Evolutionary conservation across 2,113 vertebrate species (phyloP), one percentile per base, ranked within the genome.

Genomic region (Erythrocebus patas): DNA sequence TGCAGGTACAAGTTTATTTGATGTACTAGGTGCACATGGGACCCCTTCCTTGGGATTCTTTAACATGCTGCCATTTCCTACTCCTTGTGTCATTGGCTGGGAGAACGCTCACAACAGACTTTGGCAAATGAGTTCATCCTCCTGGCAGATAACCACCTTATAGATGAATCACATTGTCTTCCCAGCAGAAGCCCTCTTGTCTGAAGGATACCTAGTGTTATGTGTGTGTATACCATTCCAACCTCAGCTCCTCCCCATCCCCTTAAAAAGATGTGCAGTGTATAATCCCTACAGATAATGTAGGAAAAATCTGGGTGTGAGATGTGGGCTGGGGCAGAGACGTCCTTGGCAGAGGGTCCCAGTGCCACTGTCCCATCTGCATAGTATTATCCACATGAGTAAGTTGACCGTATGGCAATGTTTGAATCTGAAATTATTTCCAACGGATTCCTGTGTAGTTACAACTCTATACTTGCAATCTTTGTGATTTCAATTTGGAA

Each of bases 401-500:
- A 94, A 91, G n/a, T 95, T 80, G 90, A 97, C 97, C 84, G 38
- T 98, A 98, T 97, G 98, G 98, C 96, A 64, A 66, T 86, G 97
- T 94, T 98, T 88, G 1, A 86, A 95, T 97, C 96, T 92, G 93
- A 98, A 98, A 98, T 98, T 84, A 97, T 98, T 98, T 98, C 97
- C 80, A 95, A 98, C 96, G 94, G 97, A 82, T 98, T 98, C 95
- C 97, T 76, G 5, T 89, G 98, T 98, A 88, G 90, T 89, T 98
- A 97, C 97, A 98, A 89, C 48, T 85, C 93, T 1, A 52, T 40
- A 38, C 96, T 98, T 96, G 89, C 87, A 97, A 94, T 98, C 96
- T 98, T 93, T 18, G 89, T 80, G 93, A 96, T 98, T 98, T 98
- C 98, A 98, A 98, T 98, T 98, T 98, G 98, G 97, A 97, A 97